Evolutionary conservation across 2,888 invertebrate genomes (phyloP).

Genomic region (Lacanobia oleracea): DNA sequence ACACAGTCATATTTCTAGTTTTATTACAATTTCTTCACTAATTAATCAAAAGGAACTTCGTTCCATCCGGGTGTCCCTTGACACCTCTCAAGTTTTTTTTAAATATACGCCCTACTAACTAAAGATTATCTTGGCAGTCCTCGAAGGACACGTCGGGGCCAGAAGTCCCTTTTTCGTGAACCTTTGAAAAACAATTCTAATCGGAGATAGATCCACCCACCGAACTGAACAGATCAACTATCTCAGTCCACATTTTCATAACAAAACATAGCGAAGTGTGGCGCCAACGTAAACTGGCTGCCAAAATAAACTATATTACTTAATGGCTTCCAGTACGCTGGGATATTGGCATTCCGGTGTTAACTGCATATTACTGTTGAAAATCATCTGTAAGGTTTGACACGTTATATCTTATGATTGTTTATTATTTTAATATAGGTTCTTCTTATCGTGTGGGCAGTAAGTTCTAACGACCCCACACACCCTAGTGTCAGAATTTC

Average conservation of each 20-base stretch:
- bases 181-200: background rate
- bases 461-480: too few species aligned
- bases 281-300: slow-evolving; percentile 19
- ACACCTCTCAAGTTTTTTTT: too few species aligned
- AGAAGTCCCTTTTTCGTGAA: too few species aligned
- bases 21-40: too few species aligned
- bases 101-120: too few species aligned
- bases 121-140: too few species aligned
- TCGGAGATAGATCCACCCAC: background rate
- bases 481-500: too few species aligned
- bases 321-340: slow-evolving; percentile 2
- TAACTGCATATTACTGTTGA: slow-evolving; percentile 3
- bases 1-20: too few species aligned
- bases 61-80: too few species aligned
- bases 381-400: background rate
- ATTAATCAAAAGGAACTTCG: too few species aligned
- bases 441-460: too few species aligned
- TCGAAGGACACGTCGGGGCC: too few species aligned
- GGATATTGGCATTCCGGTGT: slow-evolving; percentile 26
- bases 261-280: slow-evolving; percentile 7
- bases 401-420: background rate
- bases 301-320: slow-evolving; percentile 38
- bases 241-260: slow-evolving; percentile 7
- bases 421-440: background rate
- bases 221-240: background rate